phyloP scores from a whole-genome alignment of 2,888 invertebrate genomes.

The Smittia aterrima region DNA sequence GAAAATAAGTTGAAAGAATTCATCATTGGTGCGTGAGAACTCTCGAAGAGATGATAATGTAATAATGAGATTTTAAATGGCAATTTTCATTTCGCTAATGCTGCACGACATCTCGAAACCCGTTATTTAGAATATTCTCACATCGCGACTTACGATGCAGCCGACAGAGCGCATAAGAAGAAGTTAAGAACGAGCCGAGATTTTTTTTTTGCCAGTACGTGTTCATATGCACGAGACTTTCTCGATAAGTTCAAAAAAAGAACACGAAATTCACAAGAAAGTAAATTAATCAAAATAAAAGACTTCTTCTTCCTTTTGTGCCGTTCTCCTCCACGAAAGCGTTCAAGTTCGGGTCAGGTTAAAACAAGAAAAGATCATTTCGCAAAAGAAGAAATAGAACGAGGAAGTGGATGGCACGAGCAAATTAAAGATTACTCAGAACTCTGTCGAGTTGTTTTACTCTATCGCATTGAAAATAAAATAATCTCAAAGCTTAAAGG shows the following conservation, averaged over 20 bases:
- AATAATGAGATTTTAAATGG: conserved; percentile 31
- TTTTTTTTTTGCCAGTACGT: neutral
- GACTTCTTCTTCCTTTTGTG: neutral
- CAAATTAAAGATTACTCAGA: conserved; percentile 30
- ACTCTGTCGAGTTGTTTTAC: neutral
- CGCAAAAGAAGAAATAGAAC: conserved; percentile 9
- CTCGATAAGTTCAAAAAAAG: neutral
- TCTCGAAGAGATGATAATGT: neutral
- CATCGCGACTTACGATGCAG: too few species aligned
- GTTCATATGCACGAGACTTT: neutral
- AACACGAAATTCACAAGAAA: neutral
- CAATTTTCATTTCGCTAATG: conserved; percentile 30
- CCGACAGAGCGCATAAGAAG: neutral
- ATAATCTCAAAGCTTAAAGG: too few species aligned
- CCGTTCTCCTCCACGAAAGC: neutral
- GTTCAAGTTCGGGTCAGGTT: conserved; percentile 15
- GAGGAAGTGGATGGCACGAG: conserved; percentile 27
- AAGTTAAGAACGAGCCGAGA: neutral
- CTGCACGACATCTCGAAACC: conserved; percentile 17
- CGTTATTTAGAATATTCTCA: neutral
- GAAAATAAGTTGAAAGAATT: conserved; percentile 24
- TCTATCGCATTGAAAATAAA: too few species aligned
- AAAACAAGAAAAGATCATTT: too few species aligned
- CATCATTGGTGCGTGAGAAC: conserved; percentile 29
- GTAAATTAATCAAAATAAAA: conserved; percentile 9